Evolutionary conservation across 2,797 vertebrate species (phyloP).

Genomic region (Myotis planiceps): DNA sequence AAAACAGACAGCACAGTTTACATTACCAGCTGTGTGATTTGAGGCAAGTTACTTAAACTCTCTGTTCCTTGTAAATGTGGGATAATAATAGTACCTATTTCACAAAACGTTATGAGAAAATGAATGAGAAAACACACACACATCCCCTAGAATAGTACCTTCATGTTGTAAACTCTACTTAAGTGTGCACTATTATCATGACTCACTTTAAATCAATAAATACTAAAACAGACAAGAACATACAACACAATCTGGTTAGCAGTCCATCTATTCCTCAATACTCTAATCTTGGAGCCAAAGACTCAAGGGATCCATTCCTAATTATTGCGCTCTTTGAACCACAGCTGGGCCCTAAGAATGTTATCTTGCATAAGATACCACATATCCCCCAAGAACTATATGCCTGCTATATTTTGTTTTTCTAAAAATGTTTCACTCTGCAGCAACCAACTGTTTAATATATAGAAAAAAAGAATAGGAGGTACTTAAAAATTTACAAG

Average conservation of each 20-base stretch:
- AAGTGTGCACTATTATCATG: not conserved
- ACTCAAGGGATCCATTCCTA: not conserved
- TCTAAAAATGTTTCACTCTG: not conserved
- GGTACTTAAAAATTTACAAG: conserved; percentile 67
- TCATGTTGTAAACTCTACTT: not conserved
- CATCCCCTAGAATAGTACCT: not conserved
- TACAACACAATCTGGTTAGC: not conserved
- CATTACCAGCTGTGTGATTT: not conserved
- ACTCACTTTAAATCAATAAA: not conserved
- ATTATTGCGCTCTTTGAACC: not conserved
- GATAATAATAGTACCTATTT: not conserved
- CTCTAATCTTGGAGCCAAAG: not conserved
- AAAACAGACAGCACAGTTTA: not conserved
- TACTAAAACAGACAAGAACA: not conserved
- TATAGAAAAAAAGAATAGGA: conserved; percentile 26
- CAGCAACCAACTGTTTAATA: conserved; percentile 35
- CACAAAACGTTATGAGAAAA: not conserved
- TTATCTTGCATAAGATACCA: not conserved
- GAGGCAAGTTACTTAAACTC: not conserved
- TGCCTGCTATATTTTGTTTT: not conserved
- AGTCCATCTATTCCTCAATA: not conserved
- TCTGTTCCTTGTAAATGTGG: not conserved
- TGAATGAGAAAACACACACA: not conserved
- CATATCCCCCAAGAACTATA: not conserved
- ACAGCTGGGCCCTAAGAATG: not conserved